Conservation (phyloP, 2,888 invertebrate species). For the Cryptops parisi region DNA sequence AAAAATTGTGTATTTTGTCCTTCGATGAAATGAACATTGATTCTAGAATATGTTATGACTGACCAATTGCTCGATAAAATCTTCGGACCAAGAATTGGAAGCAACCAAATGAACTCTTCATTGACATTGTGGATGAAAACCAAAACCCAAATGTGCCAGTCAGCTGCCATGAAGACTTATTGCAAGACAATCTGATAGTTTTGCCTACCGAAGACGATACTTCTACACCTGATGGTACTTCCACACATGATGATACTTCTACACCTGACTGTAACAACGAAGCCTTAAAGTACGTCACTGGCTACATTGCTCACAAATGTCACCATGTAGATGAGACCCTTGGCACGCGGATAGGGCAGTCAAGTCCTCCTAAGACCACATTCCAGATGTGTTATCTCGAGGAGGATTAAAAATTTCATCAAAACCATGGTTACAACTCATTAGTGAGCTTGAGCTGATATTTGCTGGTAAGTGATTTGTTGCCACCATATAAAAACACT, state of each 20-base stretch:
- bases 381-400: too few relatives aligned
- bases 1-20: not conserved
- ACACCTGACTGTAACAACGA: not conserved
- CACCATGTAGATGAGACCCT: too few relatives aligned
- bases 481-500: too few relatives aligned
- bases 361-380: too few relatives aligned
- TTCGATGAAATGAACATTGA: constrained; percentile 4
- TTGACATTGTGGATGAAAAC: not conserved
- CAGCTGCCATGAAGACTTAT: not conserved
- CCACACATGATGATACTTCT: not conserved
- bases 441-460: too few relatives aligned
- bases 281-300: not conserved
- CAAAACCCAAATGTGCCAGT: not conserved
- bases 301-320: not conserved
- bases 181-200: too few relatives aligned
- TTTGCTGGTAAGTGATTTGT: too few relatives aligned
- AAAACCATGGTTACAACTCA: too few relatives aligned
- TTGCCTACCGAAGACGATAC: too few relatives aligned
- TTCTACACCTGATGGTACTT: too few relatives aligned
- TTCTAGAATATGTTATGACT: not conserved
- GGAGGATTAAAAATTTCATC: too few relatives aligned
- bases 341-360: too few relatives aligned
- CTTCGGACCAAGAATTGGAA: not conserved
- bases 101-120: constrained; percentile 1
- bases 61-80: not conserved